Evolutionary conservation across 1,140 invertebrate species (phyloP).

Genomic region (Nasonia vitripennis): DNA sequence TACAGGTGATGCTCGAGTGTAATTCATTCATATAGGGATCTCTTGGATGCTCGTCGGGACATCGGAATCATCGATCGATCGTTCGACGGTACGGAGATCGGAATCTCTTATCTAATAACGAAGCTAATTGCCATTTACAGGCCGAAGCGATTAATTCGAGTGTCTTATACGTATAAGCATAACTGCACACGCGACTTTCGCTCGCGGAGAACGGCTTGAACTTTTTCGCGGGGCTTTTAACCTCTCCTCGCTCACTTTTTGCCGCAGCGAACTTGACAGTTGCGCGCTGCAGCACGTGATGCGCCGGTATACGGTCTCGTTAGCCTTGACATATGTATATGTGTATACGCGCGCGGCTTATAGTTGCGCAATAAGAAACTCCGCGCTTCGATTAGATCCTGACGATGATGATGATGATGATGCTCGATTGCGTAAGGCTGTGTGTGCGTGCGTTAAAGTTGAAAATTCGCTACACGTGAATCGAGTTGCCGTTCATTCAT

Average conservation of each 20-base stretch:
- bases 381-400: neutral
- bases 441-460: neutral
- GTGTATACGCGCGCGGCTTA: neutral
- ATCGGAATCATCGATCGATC: slow-evolving; percentile 55
- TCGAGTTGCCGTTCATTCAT: neutral
- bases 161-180: neutral
- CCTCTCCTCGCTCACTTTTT: neutral
- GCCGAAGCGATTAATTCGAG: slow-evolving; percentile 58
- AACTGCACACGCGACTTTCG: neutral
- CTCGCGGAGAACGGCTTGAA: neutral
- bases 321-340: slow-evolving; percentile 55
- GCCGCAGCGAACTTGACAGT: slow-evolving; percentile 46
- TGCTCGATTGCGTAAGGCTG: neutral
- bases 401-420: slow-evolving; percentile 15
- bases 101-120: slow-evolving; percentile 59
- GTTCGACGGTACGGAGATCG: slow-evolving; percentile 53
- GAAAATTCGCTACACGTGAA: neutral
- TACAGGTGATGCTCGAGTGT: too few species aligned
- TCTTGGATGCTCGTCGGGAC: too few species aligned
- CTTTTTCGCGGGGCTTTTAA: slow-evolving; percentile 20
- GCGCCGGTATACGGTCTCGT: neutral
- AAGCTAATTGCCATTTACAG: slow-evolving; percentile 62
- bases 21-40: too few species aligned
- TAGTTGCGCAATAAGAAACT: neutral
- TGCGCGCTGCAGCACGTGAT: slow-evolving; percentile 17